phyloP scores from a whole-genome alignment of 2,888 invertebrate genomes.

The Athalia cordata region DNA sequence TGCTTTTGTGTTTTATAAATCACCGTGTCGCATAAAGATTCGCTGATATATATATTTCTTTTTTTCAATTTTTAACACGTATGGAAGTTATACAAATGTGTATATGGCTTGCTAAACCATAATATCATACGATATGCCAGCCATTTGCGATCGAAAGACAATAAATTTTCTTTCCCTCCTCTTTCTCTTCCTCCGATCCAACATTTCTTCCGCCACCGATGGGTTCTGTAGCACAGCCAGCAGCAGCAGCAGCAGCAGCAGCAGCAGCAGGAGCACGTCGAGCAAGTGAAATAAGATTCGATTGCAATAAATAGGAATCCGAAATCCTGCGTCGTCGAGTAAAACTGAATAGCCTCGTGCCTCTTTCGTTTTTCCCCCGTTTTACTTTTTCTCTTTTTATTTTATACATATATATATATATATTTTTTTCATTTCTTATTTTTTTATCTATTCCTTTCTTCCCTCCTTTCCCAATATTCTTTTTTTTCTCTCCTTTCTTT shows the following conservation, averaged over 20 bases:
- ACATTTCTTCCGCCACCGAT: too few relatives aligned
- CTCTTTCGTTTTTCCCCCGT: conserved; percentile 2
- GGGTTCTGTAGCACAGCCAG: background rate
- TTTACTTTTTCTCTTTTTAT: conserved; percentile 4
- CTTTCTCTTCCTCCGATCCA: background rate
- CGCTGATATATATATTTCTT: background rate
- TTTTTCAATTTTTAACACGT: conserved; percentile 8
- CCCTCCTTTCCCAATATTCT: too few relatives aligned
- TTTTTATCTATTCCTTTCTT: background rate
- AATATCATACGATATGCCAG: background rate
- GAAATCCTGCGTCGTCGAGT: background rate
- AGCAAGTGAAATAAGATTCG: conserved; percentile 20
- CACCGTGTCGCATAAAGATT: background rate
- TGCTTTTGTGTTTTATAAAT: background rate
- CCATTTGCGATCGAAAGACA: conserved; percentile 4
- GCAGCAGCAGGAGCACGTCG: conserved; percentile 4
- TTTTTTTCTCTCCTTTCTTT: background rate
- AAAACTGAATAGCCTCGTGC: background rate
- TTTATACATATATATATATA: background rate
- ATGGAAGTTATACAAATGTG: background rate
- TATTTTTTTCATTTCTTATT: conserved; percentile 16
- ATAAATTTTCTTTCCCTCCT: background rate
- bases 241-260: background rate
- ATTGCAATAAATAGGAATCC: background rate
- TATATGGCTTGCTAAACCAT: background rate